Evolutionary conservation across 2,888 invertebrate genomes (phyloP), one percentile per base, ranked within the genome.

Genomic region (Zhengitettix transpicula): DNA sequence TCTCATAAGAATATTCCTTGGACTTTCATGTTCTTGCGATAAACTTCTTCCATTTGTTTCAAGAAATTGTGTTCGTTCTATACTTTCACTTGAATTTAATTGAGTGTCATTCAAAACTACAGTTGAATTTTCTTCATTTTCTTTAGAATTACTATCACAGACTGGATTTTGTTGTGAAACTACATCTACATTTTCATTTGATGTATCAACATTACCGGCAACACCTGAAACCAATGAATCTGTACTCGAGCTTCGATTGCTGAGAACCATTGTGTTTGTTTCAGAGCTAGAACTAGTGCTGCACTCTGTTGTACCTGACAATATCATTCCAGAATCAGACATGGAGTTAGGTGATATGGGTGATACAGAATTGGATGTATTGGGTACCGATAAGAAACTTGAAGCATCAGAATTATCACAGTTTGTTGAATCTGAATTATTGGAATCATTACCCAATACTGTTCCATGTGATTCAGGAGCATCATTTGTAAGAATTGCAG

Each of bases 331-430:
- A 3, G 64, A 63, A 42, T 64, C 64, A 9, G 62, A 62, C 14
- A 58, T n/a, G 14, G 62, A 61, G 47, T 61, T 58, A 9, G 64
- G 63, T 12, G 64, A 63, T 17, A 59, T 57, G 16, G 64, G 64
- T 14, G 62, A 61, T 5, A 62, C 42, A 17, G 61, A 58, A 16
- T 17, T 41, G n/a, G 60, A 56, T 10, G 60, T 44, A n/a, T 55
- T 60, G 15, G 62, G 62, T 14, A 63, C 58, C 40, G 58, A 54
- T 12, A 60, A 57, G 55, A 62, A 40, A 14, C 40, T 41, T 16
- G 58, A 40, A 10, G 40, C 5, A 42, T 56, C 56, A 10, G 44
- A 9, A 10, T 44, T 40, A 14, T 47, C 51, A 16, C n/a, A 15
- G 10, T 44, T 28, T 10, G n/a, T n/a, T n/a, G 51, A 44, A 28